These are phyloP conservation scores for Drosophila ogumai DNA, from an alignment of 1,140 invertebrate species.

Conservation along the genomic window DNA sequence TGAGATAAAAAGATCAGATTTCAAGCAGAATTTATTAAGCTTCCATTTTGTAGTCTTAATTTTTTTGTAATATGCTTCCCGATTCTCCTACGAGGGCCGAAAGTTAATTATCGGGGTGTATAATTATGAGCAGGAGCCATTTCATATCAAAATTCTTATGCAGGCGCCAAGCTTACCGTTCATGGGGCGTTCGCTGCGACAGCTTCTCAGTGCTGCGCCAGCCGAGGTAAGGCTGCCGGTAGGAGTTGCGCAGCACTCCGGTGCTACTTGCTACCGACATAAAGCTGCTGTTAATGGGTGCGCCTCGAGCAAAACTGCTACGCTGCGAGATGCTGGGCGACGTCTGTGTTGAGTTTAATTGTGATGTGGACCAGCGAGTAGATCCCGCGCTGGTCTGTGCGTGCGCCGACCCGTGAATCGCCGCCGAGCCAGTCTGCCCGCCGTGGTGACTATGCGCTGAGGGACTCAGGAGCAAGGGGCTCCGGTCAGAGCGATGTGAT, in stretches of 20 bases:
- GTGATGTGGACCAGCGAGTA: conserved; percentile 93
- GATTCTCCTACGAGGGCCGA: too few relatives aligned
- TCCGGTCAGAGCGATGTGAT: conserved; percentile 83
- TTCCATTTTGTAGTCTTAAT: too few relatives aligned
- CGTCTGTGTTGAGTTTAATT: conserved; percentile 90
- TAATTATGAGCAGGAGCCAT: too few relatives aligned
- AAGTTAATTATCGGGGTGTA: too few relatives aligned
- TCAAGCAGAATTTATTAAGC: too few relatives aligned
- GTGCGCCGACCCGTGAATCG: conserved; percentile 1
- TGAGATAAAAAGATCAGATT: too few relatives aligned
- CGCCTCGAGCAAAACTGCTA: conserved; percentile 82
- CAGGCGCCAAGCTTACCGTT: conserved; percentile 86
- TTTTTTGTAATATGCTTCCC: too few relatives aligned
- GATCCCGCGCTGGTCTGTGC: conserved; percentile 83
- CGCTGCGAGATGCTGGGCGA: conserved; percentile 86
- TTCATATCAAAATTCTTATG: not conserved
- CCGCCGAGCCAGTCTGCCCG: conserved; percentile 58
- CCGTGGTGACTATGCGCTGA: conserved; percentile 84
- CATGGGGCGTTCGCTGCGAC: conserved; percentile 91
- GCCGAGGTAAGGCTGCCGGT: conserved; percentile 93
- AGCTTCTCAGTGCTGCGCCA: conserved; percentile 94
- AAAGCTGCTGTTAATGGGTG: conserved; percentile 80
- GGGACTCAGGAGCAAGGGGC: conserved; percentile 82
- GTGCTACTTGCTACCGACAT: conserved; percentile 79
- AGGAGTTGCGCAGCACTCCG: conserved; percentile 85